Base-by-base conservation (phyloP, 1,140 invertebrate genomes). In the Zaprionus ghesquierei region DNA sequence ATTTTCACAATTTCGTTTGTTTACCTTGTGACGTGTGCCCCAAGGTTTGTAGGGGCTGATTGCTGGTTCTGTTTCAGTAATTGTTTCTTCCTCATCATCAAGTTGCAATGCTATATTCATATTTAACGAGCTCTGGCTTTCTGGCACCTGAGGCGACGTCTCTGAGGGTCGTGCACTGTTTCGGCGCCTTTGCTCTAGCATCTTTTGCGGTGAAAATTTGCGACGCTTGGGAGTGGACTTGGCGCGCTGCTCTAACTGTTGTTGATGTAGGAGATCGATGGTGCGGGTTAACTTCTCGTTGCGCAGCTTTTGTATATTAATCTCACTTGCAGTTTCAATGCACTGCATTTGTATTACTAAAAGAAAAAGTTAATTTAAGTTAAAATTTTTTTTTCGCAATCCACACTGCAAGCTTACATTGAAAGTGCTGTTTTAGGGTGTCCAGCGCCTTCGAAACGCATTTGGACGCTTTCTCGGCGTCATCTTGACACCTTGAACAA, bases 71-170 rank as follows among this genome's bases (percentile, higher is more conserved):
- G 82, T 77, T 44, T 89, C 84, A 3, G 70, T 68, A 33, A 89
- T 89, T 20, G 61, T 81, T 33, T 89, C 84, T 8, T 87, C 82
- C 18, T 86, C 81, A 0, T 78, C 72, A 2, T 65, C 72, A 22
- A 44, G 27, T 29, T 60, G 49, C 13, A 91, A 22, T 2, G 90
- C 90, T 65, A 91, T 90, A 27, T 91, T 91, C 55, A 90, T 70
- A 68, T 90, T 85, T 0, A 86, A 20, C 0, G 82, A 82, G n/a
- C 23, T 54, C 15, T 90, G 78, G 41, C 72, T 90, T 35, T 79
- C 81, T 1, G 62, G 49, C 18, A 60, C 2, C 18, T 76, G 27
- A 8, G 82, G 82, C 0, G 82, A 87, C 35, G n/a, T n/a, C 12
- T 55, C 70, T 31, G 51, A 66, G n/a, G 75, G 51, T 18, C 38